Evolutionary conservation across 2,113 vertebrate genomes (phyloP), one percentile per base, ranked within the genome.

Genomic region (Smithornis capensis): DNA sequence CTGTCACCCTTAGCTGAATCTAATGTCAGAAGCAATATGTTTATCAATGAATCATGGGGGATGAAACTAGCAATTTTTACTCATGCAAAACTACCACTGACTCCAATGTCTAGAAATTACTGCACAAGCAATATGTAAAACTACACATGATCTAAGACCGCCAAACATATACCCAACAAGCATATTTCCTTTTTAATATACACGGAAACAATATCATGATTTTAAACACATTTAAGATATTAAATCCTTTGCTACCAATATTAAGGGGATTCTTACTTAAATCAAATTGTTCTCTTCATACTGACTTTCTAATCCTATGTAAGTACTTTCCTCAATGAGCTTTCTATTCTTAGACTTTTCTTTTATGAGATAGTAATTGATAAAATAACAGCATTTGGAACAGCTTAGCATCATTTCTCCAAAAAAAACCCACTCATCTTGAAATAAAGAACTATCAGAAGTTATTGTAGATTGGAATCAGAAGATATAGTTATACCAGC

Each of bases 11-110:
- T 96, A 97, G 95, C 92, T 96, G 96, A 97, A 94, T 97, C 47
- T 92, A 94, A 56, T 97, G 97, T 98, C 97, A 98, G 95, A 98
- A 98, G 90, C 88, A 97, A 97, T 98, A 97, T 81, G 91, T 87
- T 89, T 76, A 92, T 95, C 96, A 96, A 95, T 97, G 96, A 96
- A 89, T 98, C 97, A 97, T 2, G 24, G 65, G 83, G 83, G 79
- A 71, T 69, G 50, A 92, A 94, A 90, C 19, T 64, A 93, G 77
- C 56, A 90, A 44, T 14, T 90, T 59, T 87, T 35, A 76, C 83
- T 91, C 68, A 45, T 42, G 49, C 42, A 78, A 88, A 91, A 55
- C 67, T 40, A 70, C 42, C 57, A 91, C 4, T 70, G 49, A 84
- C 38, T 77, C 33, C 56, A 44, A 29, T 18, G 53, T 76, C 78